Base-by-base conservation (phyloP, 2,888 invertebrate species). In the Tenthredo amoena region DNA sequence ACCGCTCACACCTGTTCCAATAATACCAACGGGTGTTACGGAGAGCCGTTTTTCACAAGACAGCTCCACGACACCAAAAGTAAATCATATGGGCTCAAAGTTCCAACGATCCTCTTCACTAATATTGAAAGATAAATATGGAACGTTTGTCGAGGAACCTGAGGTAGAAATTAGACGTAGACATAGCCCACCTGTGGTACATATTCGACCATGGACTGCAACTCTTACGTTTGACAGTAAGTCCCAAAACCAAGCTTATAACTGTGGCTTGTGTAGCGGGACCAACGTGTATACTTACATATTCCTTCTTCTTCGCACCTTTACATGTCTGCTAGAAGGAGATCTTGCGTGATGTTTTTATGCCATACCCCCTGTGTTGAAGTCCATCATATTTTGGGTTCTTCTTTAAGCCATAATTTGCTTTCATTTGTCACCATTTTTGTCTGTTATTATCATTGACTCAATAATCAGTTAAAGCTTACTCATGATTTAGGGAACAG, bases 241-340 rank as follows among this genome's bases (percentile, higher is more conserved):
- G 83, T 83, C 83, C 83, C 83, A 83, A 68, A 18, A 83, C 68
- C 65, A 83, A 83, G 83, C 83, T 83, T 83, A 47, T 83, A 83
- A 83, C 83, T 83, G 83, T 83, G 83, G 83, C 83, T 83, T 83
- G 83, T 83, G 83, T 83, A 83, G 83, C 47, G 83, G 83, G 83
- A 83, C 83, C 83, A 83, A 62, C 47, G 62, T 31, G 18, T 68
- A 83, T 50, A 31, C 68, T 68, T 34, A 83, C 47, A 47, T 71
- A 83, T 68, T 68, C 68, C 65, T 83, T 71, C 65, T 83, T 83
- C 65, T 83, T 83, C 71, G 83, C 83, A 83, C 83, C 68, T 83
- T 83, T 50, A 65, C 68, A 71, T 83, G 83, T 83, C 71, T 83
- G 83, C 83, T 83, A 83, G 68, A 83, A 65, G 83, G 50, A 83